Evolutionary conservation across 2,113 vertebrate genomes (phyloP).

Genomic region (Arizona elegans): DNA sequence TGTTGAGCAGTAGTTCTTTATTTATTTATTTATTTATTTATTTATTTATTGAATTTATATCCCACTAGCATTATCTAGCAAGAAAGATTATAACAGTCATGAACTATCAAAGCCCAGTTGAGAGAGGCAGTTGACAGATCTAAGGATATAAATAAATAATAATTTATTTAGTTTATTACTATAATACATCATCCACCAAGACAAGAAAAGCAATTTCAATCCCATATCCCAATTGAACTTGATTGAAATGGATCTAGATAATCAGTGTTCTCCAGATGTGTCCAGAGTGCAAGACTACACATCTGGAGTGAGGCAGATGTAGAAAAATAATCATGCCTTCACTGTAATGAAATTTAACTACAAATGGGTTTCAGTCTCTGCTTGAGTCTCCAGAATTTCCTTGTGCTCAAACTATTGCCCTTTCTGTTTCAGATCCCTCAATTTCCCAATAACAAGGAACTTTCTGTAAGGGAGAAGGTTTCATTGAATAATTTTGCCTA

Average conservation of each 20-base stretch:
- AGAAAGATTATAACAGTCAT: neutral
- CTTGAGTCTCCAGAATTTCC: neutral
- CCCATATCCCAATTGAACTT: neutral
- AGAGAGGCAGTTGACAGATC: neutral
- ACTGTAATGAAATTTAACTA: neutral
- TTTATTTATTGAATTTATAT: too few species aligned
- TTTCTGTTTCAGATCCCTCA: neutral
- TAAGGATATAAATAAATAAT: neutral
- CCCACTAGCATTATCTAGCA: neutral
- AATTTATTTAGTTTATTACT: neutral
- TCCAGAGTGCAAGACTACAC: neutral
- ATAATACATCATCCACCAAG: neutral
- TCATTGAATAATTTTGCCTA: neutral
- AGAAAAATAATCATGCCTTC: neutral
- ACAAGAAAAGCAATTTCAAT: neutral
- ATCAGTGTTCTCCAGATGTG: neutral
- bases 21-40: rapidly evolving
- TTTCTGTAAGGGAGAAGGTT: neutral
- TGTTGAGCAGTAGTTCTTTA: neutral
- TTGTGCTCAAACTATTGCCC: neutral
- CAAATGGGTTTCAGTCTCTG: neutral
- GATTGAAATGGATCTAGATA: neutral
- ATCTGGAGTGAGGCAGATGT: neutral
- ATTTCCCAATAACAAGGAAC: neutral
- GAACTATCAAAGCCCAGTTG: neutral